Conservation (phyloP, 2,888 invertebrate species). For the Eristalis tenax region DNA sequence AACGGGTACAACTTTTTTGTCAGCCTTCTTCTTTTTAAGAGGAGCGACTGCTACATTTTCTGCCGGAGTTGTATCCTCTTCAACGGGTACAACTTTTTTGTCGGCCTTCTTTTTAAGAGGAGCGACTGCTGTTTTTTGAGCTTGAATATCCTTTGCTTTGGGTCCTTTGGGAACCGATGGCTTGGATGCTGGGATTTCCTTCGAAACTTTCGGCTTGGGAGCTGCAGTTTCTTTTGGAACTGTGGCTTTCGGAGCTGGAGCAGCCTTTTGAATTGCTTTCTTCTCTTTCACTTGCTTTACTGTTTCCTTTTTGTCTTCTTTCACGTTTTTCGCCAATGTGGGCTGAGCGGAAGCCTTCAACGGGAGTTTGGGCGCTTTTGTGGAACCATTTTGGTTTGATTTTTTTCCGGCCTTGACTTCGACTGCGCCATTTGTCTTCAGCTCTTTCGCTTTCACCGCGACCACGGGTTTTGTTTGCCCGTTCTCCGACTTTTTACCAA, state of each 20-base stretch:
- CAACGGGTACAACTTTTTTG: neutral
- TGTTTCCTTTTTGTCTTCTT: neutral
- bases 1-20: neutral
- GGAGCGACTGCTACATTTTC: neutral
- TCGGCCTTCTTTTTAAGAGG: slow-evolving; percentile 12
- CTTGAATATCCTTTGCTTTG: neutral
- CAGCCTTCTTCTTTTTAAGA: slow-evolving; percentile 6
- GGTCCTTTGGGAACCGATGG: neutral
- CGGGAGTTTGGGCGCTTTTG: neutral
- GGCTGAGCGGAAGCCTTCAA: too few relatives aligned
- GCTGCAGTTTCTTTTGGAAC: neutral
- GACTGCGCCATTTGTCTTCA: neutral
- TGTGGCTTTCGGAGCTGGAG: neutral
- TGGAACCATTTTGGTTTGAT: neutral
- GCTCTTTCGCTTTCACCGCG: neutral
- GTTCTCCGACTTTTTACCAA: neutral
- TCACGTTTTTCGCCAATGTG: neutral
- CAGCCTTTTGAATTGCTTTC: neutral
- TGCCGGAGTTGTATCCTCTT: neutral
- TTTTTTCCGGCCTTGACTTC: neutral
- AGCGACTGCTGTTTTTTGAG: too few relatives aligned
- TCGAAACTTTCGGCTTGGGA: neutral
- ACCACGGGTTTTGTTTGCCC: neutral
- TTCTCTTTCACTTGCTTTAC: neutral
- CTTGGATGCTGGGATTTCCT: neutral